Evolutionary conservation across 2,113 vertebrate species (phyloP).

Genomic region (Melanerpes aurifrons): DNA sequence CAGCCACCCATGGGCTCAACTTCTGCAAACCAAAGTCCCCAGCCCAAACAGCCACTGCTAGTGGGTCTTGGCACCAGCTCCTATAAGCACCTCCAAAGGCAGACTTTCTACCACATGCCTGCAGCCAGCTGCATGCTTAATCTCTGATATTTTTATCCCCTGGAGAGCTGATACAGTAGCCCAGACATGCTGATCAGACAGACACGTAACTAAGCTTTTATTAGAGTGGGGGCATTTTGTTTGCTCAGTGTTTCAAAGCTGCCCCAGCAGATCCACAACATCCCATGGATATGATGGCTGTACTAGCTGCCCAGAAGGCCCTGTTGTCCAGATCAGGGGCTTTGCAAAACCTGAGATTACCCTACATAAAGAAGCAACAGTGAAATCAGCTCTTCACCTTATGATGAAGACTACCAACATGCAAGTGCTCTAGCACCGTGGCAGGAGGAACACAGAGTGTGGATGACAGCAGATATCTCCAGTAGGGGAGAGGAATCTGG

Average conservation of each 20-base stretch:
- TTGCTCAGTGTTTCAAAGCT: neutral
- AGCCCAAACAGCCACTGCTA: neutral
- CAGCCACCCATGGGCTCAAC: neutral
- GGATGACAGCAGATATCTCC: neutral
- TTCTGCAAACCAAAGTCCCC: neutral
- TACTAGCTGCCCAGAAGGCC: neutral
- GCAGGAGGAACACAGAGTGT: neutral
- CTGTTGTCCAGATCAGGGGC: no score
- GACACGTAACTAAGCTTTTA: neutral
- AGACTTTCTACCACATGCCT: neutral
- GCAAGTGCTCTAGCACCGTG: rapidly evolving
- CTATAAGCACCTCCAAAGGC: neutral
- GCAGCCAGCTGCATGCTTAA: neutral
- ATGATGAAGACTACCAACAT: neutral
- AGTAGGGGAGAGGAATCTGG: rapidly evolving
- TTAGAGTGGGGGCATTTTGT: neutral
- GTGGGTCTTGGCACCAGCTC: neutral
- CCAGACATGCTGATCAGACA: neutral
- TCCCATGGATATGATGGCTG: rapidly evolving
- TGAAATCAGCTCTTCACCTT: neutral
- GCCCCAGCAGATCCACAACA: neutral
- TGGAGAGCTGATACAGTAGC: neutral
- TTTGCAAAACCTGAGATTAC: neutral
- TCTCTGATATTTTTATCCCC: neutral
- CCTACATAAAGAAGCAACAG: neutral